phyloP scores from a whole-genome alignment of 2,797 vertebrate species.

The Oceanodroma leucorhoa region DNA sequence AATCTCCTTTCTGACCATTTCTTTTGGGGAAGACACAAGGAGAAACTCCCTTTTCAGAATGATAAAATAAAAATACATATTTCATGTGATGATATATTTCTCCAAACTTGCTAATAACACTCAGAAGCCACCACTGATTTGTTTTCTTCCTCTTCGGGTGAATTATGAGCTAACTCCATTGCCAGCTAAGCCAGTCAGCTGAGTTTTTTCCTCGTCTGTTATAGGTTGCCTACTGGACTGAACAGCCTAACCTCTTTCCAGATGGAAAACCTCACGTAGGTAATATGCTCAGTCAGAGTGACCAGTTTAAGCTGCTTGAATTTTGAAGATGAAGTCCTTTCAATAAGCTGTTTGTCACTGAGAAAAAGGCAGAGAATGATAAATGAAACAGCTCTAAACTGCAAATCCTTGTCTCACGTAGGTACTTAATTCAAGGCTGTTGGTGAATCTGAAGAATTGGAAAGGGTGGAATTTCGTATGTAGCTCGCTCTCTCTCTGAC shows the following conservation, averaged over 20 bases:
- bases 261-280: neutral
- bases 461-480: neutral
- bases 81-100: neutral
- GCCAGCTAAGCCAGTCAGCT: neutral
- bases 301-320: neutral
- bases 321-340: neutral
- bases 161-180: neutral
- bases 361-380: neutral
- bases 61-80: neutral
- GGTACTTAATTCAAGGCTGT: neutral
- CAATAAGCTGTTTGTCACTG: neutral
- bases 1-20: neutral
- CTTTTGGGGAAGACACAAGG: neutral
- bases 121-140: neutral
- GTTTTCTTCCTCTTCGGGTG: neutral
- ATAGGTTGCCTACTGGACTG: neutral
- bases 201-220: neutral
- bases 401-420: neutral
- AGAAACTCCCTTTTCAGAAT: neutral
- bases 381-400: neutral
- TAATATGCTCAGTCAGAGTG: neutral
- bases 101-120: neutral
- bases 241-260: neutral
- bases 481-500: fast-evolving
- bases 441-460: neutral